Evolutionary conservation across 2,888 invertebrate species (phyloP), one percentile per base, ranked within the genome.

Genomic region (Drosophila mercatorum): DNA sequence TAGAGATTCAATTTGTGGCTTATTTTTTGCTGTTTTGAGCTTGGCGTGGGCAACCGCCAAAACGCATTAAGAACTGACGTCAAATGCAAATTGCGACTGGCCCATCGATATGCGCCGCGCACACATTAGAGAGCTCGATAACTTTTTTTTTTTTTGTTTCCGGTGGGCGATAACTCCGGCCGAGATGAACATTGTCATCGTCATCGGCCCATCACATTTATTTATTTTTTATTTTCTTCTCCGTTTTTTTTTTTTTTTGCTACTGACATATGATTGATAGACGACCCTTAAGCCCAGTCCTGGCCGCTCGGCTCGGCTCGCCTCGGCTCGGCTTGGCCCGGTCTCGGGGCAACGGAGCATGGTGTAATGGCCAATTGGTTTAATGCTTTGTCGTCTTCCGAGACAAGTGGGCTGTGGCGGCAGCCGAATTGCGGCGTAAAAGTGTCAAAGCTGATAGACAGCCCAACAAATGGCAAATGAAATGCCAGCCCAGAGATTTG

Each of bases 361-460:
- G 53, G 52, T 53, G 60, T 77, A 72, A 76, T 76, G 78, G 72
- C 78, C 75, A 76, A 76, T 76, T 76, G 78, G 53, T 65, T 68
- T 76, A 75, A 75, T 75, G 69, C 64, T 64, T 31, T 31, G 65
- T 28, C 36, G 22, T 57, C 34, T 22, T 14, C 12, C 55, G 28
- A 51, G 51, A 51, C 36, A 36, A 56, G 31, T 28, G 28, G 7
- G 34, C 10, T 31, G 7, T 36, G 17, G 11, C 4, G 52, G n/a
- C 43, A 17, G 43, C 17, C 22, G 59, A 44, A 60, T 36, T 51
- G 55, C 47, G 75, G 68, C 59, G 49, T 64, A 49, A 74, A 74
- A 68, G 63, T 76, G 75, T 76, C 78, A 76, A 77, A 43, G 58
- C 55, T 77, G 78, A 72, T 58, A 61, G 75, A 76, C 78, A 77